phyloP scores from a whole-genome alignment of 2,113 vertebrate genomes.

The Ellobius talpinus region DNA sequence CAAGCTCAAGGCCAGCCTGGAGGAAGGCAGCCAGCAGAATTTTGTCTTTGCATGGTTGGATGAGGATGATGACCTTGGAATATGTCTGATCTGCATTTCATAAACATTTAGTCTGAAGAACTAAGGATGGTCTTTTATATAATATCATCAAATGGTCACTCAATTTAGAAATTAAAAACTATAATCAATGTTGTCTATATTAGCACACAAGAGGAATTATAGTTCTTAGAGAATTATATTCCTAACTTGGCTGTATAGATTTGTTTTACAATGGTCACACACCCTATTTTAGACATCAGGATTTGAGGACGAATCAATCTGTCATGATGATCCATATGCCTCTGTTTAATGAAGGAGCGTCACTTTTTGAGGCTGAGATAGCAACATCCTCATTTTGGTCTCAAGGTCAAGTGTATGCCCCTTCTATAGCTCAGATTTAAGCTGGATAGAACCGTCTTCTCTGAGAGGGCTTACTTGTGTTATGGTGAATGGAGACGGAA shows the following conservation, averaged over 20 bases:
- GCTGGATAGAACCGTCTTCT: not conserved
- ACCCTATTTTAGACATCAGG: not conserved
- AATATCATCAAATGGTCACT: not conserved
- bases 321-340: rapidly evolving
- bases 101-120: not conserved
- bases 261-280: not conserved
- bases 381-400: not conserved
- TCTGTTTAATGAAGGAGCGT: rapidly evolving
- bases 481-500: not conserved
- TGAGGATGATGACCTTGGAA: not conserved
- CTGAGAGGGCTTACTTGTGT: not conserved
- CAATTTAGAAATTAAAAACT: not conserved
- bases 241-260: not conserved
- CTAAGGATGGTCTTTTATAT: not conserved
- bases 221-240: not conserved
- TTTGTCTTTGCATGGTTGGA: not conserved
- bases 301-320: not conserved
- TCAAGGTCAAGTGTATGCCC: not conserved
- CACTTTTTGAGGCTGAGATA: not conserved
- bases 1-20: not conserved
- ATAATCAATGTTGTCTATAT: not conserved
- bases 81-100: not conserved
- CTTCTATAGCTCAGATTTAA: not conserved
- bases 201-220: not conserved
- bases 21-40: not conserved